Evolutionary conservation across 2,888 invertebrate genomes (phyloP).

Genomic region (Melitaea athalia): DNA sequence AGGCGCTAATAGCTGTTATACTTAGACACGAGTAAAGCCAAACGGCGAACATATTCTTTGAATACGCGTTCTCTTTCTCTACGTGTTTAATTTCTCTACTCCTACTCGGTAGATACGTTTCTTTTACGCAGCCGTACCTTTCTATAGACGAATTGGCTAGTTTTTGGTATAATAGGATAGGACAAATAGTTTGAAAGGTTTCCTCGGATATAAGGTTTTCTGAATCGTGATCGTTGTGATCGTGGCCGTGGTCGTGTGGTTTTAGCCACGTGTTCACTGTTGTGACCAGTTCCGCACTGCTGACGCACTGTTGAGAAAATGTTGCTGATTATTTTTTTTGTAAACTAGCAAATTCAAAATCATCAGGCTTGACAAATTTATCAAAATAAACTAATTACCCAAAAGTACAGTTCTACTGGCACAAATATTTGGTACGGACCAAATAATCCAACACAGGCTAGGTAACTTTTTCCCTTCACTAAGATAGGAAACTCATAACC

Average conservation of each 20-base stretch:
- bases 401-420: no score
- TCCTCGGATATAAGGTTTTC: constrained; percentile 55
- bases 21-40: constrained; percentile 93
- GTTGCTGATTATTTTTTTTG: not conserved
- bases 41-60: constrained; percentile 79
- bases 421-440: no score
- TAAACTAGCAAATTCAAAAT: not conserved
- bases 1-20: constrained; percentile 92
- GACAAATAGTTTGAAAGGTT: constrained; percentile 83
- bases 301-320: constrained; percentile 69
- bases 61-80: constrained; percentile 51
- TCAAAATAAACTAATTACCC: not conserved
- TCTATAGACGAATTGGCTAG: constrained; percentile 79
- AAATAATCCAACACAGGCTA: no score
- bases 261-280: constrained; percentile 70
- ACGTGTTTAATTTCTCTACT: constrained; percentile 33
- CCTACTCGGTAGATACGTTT: constrained; percentile 47
- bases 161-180: constrained; percentile 86
- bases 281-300: constrained; percentile 71
- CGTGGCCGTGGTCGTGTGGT: constrained; percentile 54
- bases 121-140: constrained; percentile 81
- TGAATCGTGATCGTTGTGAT: constrained; percentile 51
- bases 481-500: no score
- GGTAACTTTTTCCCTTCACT: no score
- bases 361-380: not conserved